Evolutionary conservation across 2,797 vertebrate species (phyloP).

Genomic region (Cuculus canorus): DNA sequence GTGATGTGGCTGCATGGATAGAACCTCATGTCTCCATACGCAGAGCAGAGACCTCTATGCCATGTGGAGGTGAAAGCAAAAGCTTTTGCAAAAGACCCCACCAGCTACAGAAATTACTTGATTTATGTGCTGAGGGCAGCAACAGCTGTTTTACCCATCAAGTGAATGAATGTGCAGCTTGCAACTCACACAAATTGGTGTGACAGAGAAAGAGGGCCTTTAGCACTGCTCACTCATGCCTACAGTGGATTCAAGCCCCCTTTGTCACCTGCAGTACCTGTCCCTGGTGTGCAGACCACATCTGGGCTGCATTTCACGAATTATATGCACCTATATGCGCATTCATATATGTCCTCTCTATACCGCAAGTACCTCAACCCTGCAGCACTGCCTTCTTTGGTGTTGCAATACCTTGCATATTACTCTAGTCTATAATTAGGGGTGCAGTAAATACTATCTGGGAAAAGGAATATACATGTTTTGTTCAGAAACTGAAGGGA

Average conservation of each 20-base stretch:
- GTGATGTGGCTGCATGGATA: not conserved
- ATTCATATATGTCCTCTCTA: accelerated
- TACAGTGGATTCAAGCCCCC: not conserved
- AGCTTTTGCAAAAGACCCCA: accelerated
- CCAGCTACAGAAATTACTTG: not conserved
- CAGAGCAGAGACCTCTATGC: not conserved
- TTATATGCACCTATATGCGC: accelerated
- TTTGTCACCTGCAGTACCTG: not conserved
- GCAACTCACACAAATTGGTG: not conserved
- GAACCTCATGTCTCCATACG: not conserved
- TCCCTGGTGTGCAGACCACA: not conserved
- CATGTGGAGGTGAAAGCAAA: too few species aligned
- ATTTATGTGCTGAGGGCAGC: accelerated
- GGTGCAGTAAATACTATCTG: not conserved
- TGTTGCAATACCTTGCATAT: not conserved
- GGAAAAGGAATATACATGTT: not conserved
- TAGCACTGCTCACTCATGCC: accelerated
- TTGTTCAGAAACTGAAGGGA: not conserved
- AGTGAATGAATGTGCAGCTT: not conserved
- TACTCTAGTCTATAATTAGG: not conserved
- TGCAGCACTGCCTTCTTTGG: not conserved
- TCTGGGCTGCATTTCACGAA: not conserved
- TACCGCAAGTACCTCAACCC: not conserved
- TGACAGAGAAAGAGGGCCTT: not conserved
- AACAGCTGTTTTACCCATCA: not conserved